These are phyloP conservation scores for Aleiodes testaceus DNA, from an alignment of 2,888 invertebrate genomes.

Conservation along the genomic window DNA sequence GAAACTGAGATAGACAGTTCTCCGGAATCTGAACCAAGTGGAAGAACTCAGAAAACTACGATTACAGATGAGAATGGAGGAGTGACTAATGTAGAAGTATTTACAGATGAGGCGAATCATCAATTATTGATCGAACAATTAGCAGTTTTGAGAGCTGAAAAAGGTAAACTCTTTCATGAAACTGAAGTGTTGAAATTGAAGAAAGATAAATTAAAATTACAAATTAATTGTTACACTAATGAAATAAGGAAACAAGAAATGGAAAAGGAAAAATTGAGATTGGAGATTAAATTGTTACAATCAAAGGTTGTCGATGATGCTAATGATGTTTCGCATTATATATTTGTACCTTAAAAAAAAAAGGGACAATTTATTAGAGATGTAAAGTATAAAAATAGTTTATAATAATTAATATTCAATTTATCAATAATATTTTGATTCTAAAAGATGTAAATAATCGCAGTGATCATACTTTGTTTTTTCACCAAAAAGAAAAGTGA, in stretches of 20 bases:
- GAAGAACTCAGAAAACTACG: slow-evolving; percentile 37
- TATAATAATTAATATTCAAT: background rate
- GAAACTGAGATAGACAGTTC: slow-evolving; percentile 60
- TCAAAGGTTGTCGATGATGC: slow-evolving; percentile 67
- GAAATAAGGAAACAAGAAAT: slow-evolving; percentile 66
- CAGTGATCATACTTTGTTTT: too few species aligned
- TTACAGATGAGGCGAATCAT: slow-evolving; percentile 64
- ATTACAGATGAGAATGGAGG: background rate
- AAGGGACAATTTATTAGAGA: background rate
- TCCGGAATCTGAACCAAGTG: slow-evolving; percentile 55
- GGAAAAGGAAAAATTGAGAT: slow-evolving; percentile 66
- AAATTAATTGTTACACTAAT: slow-evolving; percentile 63
- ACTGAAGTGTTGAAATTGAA: slow-evolving; percentile 69
- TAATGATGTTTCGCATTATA: slow-evolving; percentile 68
- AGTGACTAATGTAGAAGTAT: slow-evolving; percentile 55
- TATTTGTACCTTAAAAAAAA: slow-evolving; percentile 65
- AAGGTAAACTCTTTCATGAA: slow-evolving; percentile 65
- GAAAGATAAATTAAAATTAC: slow-evolving; percentile 73
- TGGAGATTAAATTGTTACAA: slow-evolving; percentile 67
- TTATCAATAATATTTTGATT: background rate
- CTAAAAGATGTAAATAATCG: background rate
- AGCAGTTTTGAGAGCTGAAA: slow-evolving; percentile 67
- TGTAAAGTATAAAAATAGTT: background rate
- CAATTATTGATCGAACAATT: slow-evolving; percentile 66
- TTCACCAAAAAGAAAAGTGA: too few species aligned